These are phyloP conservation scores for Rattus rattus DNA, from an alignment of 2,113 vertebrate species.

Conservation along the genomic window DNA sequence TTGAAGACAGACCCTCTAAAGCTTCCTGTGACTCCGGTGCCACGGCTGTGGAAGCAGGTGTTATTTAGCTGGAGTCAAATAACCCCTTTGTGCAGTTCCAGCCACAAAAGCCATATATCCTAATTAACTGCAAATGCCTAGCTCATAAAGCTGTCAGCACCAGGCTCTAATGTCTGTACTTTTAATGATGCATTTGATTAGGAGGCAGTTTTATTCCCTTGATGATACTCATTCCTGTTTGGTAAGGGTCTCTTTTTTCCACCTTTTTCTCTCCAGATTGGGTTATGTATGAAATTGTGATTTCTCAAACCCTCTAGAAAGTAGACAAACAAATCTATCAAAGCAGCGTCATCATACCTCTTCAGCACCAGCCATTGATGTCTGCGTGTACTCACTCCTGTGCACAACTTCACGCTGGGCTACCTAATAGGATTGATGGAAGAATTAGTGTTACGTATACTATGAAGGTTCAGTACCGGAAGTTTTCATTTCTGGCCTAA, in stretches of 20 bases:
- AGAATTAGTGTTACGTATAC: background rate
- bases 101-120: slow-evolving; percentile 76
- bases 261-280: slow-evolving; percentile 39
- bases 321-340: slow-evolving; percentile 38
- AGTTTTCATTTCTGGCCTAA: background rate
- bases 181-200: slow-evolving; percentile 85
- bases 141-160: slow-evolving; percentile 80
- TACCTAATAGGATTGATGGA: background rate
- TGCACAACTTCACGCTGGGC: too few relatives aligned
- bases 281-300: slow-evolving; percentile 55
- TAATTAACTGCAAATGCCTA: slow-evolving; percentile 82
- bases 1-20: background rate
- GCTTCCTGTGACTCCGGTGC: background rate
- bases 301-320: slow-evolving; percentile 3
- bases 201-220: slow-evolving; percentile 79
- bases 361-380: background rate
- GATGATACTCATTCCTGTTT: slow-evolving; percentile 63
- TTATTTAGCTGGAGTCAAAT: slow-evolving; percentile 68
- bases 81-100: slow-evolving; percentile 32
- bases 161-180: slow-evolving; percentile 78
- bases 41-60: slow-evolving; percentile 20
- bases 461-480: background rate
- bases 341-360: background rate
- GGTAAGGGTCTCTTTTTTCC: slow-evolving; percentile 49
- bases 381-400: background rate